Evolutionary conservation across 2,113 vertebrate genomes (phyloP).

Genomic region (Rhegmatorhina hoffmannsi): DNA sequence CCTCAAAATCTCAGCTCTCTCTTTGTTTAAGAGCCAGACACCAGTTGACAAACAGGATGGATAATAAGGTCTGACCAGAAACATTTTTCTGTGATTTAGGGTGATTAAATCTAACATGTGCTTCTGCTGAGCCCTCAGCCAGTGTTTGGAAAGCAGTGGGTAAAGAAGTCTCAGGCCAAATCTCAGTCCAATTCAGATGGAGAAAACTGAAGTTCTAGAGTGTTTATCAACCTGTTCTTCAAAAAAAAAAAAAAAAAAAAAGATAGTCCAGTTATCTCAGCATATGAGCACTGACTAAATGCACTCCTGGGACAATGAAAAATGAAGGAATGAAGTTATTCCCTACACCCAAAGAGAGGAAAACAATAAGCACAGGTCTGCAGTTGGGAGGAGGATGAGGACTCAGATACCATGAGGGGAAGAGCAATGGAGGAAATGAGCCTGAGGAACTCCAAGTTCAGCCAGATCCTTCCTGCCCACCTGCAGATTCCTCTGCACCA

Average conservation of each 20-base stretch:
- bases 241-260: not conserved
- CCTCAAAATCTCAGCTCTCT: conserved; percentile 49
- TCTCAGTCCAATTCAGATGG: not conserved
- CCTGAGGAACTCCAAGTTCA: not conserved
- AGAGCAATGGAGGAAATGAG: not conserved
- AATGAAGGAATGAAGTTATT: not conserved
- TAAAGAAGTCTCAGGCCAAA: not conserved
- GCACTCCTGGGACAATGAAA: not conserved
- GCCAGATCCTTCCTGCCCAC: not conserved
- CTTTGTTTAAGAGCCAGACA: conserved; percentile 45
- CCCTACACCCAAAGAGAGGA: not conserved
- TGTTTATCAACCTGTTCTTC: not conserved
- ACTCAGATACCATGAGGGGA: not conserved
- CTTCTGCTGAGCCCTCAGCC: not conserved
- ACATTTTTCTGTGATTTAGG: not conserved
- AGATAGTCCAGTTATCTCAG: not conserved
- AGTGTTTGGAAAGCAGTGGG: not conserved
- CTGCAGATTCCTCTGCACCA: not conserved
- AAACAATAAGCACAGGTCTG: not conserved
- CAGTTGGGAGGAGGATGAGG: not conserved
- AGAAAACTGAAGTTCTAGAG: not conserved
- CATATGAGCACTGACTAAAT: not conserved
- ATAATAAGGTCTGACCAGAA: conserved; percentile 32
- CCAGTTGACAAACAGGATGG: conserved; percentile 31
- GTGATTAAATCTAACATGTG: not conserved